Percentiles rank a stretch among this genome's conserved stretches.
Conservation (phyloP, 2,113 vertebrate species). For the Helogale parvula region DNA sequence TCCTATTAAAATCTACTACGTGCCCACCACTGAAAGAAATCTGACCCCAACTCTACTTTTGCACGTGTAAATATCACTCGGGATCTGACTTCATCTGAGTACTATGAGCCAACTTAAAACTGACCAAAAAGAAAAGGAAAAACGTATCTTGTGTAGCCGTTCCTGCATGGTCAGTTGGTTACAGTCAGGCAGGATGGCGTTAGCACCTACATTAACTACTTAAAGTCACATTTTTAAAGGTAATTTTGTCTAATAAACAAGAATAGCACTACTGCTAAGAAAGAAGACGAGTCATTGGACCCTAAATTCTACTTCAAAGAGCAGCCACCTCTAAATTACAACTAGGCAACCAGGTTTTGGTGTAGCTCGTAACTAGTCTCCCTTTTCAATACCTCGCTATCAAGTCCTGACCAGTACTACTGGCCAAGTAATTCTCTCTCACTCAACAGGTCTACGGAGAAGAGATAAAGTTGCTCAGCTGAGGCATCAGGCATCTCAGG, state of each 20-base stretch:
- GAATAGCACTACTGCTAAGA: not conserved
- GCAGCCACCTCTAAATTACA: conserved; percentile 56
- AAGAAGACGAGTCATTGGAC: conserved; percentile 37
- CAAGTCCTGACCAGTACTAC: not conserved
- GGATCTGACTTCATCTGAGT: not conserved
- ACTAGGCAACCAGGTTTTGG: conserved; percentile 64
- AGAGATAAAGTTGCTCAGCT: not conserved
- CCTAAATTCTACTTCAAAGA: conserved; percentile 67
- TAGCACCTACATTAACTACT: not conserved
- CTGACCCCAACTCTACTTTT: not conserved
- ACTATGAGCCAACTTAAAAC: conserved; percentile 23
- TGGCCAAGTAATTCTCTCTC: not conserved
- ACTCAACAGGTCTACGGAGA: not conserved
- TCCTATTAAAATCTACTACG: not conserved
- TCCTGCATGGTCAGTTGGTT: not conserved
- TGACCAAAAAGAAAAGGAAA: not conserved
- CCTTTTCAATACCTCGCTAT: not conserved
- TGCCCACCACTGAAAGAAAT: not conserved
- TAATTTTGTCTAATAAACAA: not conserved
- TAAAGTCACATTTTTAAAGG: not conserved
- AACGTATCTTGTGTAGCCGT: not conserved
- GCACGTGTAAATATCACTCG: not conserved
- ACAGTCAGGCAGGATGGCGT: not conserved
- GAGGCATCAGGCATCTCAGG: not conserved
- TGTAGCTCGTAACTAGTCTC: conserved; percentile 9